Evolutionary conservation across 2,888 invertebrate species (phyloP).

Genomic region (Hanleya hanleyi): DNA sequence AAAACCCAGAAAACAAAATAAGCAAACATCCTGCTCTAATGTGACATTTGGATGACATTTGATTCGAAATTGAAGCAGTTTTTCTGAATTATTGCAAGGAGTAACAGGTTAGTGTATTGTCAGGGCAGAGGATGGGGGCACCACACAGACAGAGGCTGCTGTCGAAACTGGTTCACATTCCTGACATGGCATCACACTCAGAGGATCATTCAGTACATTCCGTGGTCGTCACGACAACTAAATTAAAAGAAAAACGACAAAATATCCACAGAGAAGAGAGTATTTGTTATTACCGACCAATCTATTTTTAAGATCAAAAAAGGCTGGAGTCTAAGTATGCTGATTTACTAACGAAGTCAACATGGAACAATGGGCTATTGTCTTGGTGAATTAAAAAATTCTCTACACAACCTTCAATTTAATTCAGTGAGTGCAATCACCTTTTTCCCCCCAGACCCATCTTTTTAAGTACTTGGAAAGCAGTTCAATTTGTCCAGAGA

Average conservation of each 20-base stretch:
- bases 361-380: background rate
- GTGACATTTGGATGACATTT: background rate
- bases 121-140: too few relatives aligned
- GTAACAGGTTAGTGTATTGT: too few relatives aligned
- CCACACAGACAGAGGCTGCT: too few relatives aligned
- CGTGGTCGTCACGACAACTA: background rate
- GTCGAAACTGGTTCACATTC: too few relatives aligned
- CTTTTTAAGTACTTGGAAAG: too few relatives aligned
- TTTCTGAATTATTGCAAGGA: too few relatives aligned
- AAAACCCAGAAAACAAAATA: too few relatives aligned
- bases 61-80: background rate
- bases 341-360: background rate
- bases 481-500: too few relatives aligned
- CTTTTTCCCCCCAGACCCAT: too few relatives aligned
- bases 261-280: background rate
- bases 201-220: background rate
- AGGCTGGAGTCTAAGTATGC: background rate
- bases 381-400: background rate
- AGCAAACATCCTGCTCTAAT: background rate
- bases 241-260: background rate
- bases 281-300: background rate
- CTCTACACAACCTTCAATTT: too few relatives aligned
- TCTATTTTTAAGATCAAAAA: background rate
- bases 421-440: too few relatives aligned
- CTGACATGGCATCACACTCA: too few relatives aligned